Evolutionary conservation across 2,113 vertebrate species (phyloP), one percentile per base, ranked within the genome.

Genomic region (Kryptolebias marmoratus): DNA sequence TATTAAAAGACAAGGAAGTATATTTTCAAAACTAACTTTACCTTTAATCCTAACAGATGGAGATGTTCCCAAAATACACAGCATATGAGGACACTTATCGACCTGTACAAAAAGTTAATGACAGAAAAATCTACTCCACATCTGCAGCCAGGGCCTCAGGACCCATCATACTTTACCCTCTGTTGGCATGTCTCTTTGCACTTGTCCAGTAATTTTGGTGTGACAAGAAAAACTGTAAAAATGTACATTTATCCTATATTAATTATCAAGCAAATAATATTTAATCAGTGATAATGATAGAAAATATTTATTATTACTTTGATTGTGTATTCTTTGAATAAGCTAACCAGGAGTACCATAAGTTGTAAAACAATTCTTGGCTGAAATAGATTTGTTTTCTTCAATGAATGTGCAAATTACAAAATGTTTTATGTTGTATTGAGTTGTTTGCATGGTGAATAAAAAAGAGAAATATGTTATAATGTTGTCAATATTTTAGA

Each of bases 41-140:
- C 10, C 15, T 83, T 73, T 64, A 4, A 28, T 22, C n/a, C 65
- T 42, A 31, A n/a, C 73, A 92, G 89, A 80, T 90, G 57, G 59
- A 0, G 7, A 57, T 50, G 73, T 89, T 92, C 42, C 84, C 81
- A 0, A 49, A 3, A 39, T 0, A 31, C 2, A 14, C 71, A 7
- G 73, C 65, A 50, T 80, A 81, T 42, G 3, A 45, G 0, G 4
- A 89, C 0, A 73, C 91, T 7, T 91, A 65, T 68, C 86, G 79
- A 7, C 68, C 84, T 1, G 1, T 5, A 0, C 90, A 91, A 60
- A 0, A 1, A 42, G 73, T 83, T 13, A 9, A 80, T 2, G 5
- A 9, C 49, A 83, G 90, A 59, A 81, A 0, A 1, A 18, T 92
- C 39, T 76, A 49, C 64, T 48, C 49, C 71, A 71, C 28, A 4